Evolutionary conservation across 2,113 vertebrate genomes (phyloP).

Genomic region (Dasyornis broadbenti): DNA sequence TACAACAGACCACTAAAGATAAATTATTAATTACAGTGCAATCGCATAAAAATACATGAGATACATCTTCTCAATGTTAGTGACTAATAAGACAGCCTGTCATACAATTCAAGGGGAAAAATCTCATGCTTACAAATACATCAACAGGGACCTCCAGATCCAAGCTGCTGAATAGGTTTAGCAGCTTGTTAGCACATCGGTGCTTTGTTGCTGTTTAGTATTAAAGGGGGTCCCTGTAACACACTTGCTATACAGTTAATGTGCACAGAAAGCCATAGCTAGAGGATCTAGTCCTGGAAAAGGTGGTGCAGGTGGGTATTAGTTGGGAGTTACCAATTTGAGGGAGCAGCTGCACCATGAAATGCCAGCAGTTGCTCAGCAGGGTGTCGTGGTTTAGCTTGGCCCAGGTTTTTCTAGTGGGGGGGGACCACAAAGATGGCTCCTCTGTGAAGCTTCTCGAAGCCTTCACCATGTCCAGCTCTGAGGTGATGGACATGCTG

Average conservation of each 20-base stretch:
- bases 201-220: neutral
- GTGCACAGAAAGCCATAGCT: neutral
- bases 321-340: neutral
- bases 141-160: neutral
- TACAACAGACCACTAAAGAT: neutral
- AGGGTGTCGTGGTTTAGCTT: no score
- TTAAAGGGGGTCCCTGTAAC: neutral
- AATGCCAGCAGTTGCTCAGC: neutral
- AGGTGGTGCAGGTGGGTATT: neutral
- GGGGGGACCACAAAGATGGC: no score
- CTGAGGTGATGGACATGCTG: no score
- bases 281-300: neutral
- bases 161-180: neutral
- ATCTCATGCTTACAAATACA: neutral
- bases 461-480: no score
- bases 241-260: neutral
- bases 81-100: neutral
- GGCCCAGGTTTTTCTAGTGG: no score
- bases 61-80: neutral
- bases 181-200: neutral
- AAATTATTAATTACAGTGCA: neutral
- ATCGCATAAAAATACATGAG: neutral
- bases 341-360: neutral
- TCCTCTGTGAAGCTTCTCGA: no score
- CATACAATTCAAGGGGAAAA: neutral